Conservation (phyloP, 2,113 vertebrate species). For the Jacana jacana region DNA sequence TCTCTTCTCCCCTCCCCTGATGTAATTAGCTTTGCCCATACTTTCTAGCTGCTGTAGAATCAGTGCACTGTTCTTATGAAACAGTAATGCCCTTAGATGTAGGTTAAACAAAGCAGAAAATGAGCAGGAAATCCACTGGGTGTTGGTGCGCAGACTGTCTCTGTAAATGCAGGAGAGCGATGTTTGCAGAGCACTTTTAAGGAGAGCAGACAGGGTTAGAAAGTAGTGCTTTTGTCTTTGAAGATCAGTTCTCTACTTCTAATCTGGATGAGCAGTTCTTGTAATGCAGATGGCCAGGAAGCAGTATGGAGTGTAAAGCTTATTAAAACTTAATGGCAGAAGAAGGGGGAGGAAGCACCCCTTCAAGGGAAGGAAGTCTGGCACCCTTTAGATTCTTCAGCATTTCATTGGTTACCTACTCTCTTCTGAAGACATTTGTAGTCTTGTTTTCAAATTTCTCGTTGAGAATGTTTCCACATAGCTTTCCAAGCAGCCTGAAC, state of each 20-base stretch:
- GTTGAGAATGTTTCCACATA: not conserved
- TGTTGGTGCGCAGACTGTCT: not conserved
- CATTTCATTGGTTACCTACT: not conserved
- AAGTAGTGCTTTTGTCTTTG: not conserved
- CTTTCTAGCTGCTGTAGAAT: not conserved
- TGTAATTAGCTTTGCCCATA: slow-evolving; percentile 18
- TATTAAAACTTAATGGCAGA: not conserved
- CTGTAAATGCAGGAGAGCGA: not conserved
- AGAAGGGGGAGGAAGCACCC: not conserved
- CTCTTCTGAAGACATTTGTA: not conserved
- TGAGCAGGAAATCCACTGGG: not conserved
- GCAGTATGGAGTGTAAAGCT: not conserved
- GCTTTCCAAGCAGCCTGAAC: not conserved
- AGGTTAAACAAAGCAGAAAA: slow-evolving; percentile 50
- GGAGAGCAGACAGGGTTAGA: not conserved
- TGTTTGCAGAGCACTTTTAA: not conserved
- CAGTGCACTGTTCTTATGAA: not conserved
- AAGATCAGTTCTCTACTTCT: not conserved
- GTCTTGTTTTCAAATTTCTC: not conserved
- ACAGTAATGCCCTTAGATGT: not conserved
- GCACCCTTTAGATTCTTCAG: not conserved
- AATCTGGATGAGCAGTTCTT: not conserved
- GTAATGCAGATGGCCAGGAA: not conserved
- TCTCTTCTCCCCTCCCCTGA: not conserved
- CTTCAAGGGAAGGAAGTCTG: not conserved